Evolutionary conservation across 1,140 invertebrate genomes (phyloP), one percentile per base, ranked within the genome.

Genomic region (Mya arenaria): DNA sequence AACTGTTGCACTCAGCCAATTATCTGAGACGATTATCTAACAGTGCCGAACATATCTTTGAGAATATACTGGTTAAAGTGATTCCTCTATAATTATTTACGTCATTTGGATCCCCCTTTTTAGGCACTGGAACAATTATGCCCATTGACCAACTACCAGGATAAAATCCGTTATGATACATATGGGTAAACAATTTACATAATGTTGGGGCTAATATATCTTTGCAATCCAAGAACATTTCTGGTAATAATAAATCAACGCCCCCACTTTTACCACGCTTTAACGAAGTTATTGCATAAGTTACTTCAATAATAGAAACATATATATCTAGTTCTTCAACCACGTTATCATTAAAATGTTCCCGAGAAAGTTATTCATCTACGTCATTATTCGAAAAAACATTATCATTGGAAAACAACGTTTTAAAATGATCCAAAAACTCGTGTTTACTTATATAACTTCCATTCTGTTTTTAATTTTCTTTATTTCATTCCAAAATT

Each of bases 401-500:
- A 58, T 5, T 19, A 23, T 58, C 6, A n/a, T n/a, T 28, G 30
- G n/a, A 23, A 58, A 58, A 58, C 30, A 58, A 58, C n/a, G n/a
- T 58, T 28, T 58, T 58, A 58, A 58, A 58, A 58, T 58, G 55
- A 19, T 19, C 19, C n/a, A 58, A 58, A 58, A 58, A 19, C 4
- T 19, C n/a, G 5, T 58, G 6, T 8, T 58, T 58, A 8, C n/a
- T 6, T 5, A 58, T n/a, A 23, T 58, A 23, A 58, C 55, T 23
- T n/a, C 30, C 5, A 8, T 19, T 19, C 30, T 58, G 30, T 58
- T 58, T 28, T n/a, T 8, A 58, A 58, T 23, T n/a, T n/a, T 58
- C 30, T 19, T 58, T 58, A 58, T 58, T 58, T 58, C 55, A 5
- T 58, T 58, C 55, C 55, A 58, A 58, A 58, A 58, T 58, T 23